phyloP scores from a whole-genome alignment of 2,888 invertebrate genomes.

The Agrenia bidenticulata region DNA sequence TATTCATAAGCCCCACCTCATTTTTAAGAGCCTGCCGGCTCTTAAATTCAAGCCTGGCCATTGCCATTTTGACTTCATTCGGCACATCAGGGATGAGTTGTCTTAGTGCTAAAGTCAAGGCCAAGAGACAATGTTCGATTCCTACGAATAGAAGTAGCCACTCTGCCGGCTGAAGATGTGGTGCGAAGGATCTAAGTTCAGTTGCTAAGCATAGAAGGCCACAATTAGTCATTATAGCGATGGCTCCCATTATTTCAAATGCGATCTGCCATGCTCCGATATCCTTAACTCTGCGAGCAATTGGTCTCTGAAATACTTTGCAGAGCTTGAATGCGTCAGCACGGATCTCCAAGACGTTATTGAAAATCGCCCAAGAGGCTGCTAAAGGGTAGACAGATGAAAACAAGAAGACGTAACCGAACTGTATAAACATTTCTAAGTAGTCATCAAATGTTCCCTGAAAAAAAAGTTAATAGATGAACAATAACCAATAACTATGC shows the following conservation, averaged over 20 bases:
- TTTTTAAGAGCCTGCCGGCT: conserved; percentile 66
- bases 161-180: conserved; percentile 56
- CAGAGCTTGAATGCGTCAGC: conserved; percentile 75
- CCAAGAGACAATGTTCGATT: conserved; percentile 69
- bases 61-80: conserved; percentile 66
- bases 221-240: conserved; percentile 74
- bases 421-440: conserved; percentile 75
- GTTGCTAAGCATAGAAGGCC: conserved; percentile 71
- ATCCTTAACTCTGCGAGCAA: conserved; percentile 66
- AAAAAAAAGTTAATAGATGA: conserved; percentile 34
- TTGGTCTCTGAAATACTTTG: conserved; percentile 68
- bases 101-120: conserved; percentile 66
- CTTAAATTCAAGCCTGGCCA: conserved; percentile 65
- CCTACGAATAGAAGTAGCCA: conserved; percentile 67
- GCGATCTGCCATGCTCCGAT: conserved; percentile 76
- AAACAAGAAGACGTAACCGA: conserved; percentile 75
- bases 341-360: conserved; percentile 73
- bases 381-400: conserved; percentile 75
- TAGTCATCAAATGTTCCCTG: conserved; percentile 75
- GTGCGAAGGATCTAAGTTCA: conserved; percentile 60
- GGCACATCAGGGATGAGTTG: conserved; percentile 71
- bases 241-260: conserved; percentile 67
- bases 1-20: conserved; percentile 55
- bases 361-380: conserved; percentile 71
- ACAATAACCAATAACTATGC: neutral